A percentile compares a stretch with the other conserved stretches of the same genome.
Conservation (phyloP, 2,113 vertebrate genomes). For the Otolemur garnettii region DNA sequence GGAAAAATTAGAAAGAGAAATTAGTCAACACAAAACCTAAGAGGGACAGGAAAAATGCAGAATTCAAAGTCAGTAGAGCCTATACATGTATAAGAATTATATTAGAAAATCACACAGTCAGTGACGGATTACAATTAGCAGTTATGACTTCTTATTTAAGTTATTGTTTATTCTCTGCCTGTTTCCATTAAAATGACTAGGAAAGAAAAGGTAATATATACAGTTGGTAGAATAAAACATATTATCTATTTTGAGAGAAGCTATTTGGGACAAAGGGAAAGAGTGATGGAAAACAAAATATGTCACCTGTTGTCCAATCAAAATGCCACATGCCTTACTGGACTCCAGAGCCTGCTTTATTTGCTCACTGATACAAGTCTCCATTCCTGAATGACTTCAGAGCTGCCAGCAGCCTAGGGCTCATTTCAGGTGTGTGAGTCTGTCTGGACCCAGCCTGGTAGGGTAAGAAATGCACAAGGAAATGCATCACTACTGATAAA, state of each 20-base stretch:
- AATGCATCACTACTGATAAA: slow-evolving; percentile 44
- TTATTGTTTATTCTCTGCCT: neutral
- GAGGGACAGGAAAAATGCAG: neutral
- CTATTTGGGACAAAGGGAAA: neutral
- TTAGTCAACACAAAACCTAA: neutral
- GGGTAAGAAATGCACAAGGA: slow-evolving; percentile 37
- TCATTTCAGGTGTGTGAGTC: slow-evolving; percentile 66
- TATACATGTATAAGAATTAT: neutral
- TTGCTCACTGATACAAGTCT: slow-evolving; percentile 65
- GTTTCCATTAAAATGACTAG: neutral
- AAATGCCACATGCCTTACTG: slow-evolving; percentile 5
- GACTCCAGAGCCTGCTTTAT: slow-evolving; percentile 51
- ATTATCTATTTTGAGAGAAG: slow-evolving; percentile 44
- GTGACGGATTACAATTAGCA: neutral
- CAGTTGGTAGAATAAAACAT: neutral
- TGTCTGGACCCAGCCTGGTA: neutral
- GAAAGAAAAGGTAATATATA: neutral
- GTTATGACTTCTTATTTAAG: slow-evolving; percentile 9
- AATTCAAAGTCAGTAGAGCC: neutral
- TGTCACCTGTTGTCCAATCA: neutral
- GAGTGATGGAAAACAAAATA: slow-evolving; percentile 55
- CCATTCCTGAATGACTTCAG: slow-evolving; percentile 57
- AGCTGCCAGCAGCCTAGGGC: neutral
- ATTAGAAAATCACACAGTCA: slow-evolving; percentile 17
- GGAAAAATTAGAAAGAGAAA: neutral